These are phyloP conservation scores for Engraulis encrasicolus DNA, from an alignment of 2,113 vertebrate species.

Conservation along the genomic window DNA sequence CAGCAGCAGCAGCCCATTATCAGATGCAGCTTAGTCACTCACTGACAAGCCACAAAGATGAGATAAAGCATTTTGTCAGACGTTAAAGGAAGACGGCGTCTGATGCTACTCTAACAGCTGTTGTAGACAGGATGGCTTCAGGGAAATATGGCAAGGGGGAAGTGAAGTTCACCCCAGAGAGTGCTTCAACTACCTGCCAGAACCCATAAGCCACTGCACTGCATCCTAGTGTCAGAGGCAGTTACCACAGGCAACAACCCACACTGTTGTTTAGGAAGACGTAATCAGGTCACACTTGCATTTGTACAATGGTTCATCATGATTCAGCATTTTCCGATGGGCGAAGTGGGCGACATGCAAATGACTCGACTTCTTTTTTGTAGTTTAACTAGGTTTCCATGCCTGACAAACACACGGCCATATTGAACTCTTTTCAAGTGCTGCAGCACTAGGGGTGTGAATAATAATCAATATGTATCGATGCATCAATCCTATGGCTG, in stretches of 20 bases:
- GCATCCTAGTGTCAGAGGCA: background rate
- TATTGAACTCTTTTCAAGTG: too few relatives aligned
- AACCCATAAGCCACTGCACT: background rate
- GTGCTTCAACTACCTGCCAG: background rate
- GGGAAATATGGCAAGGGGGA: background rate
- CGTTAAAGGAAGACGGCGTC: background rate
- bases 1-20: too few relatives aligned
- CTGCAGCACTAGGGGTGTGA: too few relatives aligned
- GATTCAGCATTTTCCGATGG: slow-evolving; percentile 1
- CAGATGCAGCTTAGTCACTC: background rate
- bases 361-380: background rate
- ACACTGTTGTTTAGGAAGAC: background rate
- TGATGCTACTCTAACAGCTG: background rate
- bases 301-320: background rate
- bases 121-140: background rate
- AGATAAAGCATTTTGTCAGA: background rate
- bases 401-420: background rate
- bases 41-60: too few relatives aligned
- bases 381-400: background rate
- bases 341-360: background rate
- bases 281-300: background rate
- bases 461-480: too few relatives aligned
- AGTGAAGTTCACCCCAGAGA: background rate
- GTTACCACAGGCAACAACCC: background rate
- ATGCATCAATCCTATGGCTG: too few relatives aligned